Percentiles rank a stretch among this genome's conserved stretches.
phyloP scores from a whole-genome alignment of 2,113 vertebrate genomes.

The Malurus cyaneus region DNA sequence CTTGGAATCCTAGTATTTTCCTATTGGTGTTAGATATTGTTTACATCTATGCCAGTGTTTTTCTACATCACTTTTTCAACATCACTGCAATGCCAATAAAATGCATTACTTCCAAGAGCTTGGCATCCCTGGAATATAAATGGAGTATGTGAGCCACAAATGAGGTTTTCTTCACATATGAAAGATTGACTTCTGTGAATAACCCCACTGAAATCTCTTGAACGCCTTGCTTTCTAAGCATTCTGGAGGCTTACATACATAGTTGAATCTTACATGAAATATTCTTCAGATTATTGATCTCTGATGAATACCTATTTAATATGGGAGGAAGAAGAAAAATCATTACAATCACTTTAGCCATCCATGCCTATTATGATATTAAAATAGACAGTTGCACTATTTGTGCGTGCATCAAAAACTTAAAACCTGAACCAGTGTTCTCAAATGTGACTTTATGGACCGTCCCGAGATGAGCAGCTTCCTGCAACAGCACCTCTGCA shows the following conservation, averaged over 20 bases:
- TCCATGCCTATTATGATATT: background rate
- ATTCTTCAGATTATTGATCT: background rate
- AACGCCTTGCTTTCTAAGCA: background rate
- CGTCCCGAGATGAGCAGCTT: conserved; percentile 11
- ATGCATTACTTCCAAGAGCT: background rate
- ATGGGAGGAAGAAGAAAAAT: background rate
- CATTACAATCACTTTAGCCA: background rate
- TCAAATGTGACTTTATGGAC: background rate
- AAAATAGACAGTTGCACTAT: background rate
- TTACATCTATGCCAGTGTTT: background rate
- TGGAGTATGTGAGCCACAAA: background rate
- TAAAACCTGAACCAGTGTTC: background rate
- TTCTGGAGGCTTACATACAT: background rate
- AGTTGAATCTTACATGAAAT: background rate
- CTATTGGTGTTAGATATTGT: background rate
- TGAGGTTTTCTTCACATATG: background rate
- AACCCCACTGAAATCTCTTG: background rate
- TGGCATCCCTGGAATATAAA: background rate
- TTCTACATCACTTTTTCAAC: background rate
- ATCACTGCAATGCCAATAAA: background rate
- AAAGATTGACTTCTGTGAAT: background rate
- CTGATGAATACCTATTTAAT: background rate
- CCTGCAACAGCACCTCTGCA: background rate
- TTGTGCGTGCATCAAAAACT: background rate
- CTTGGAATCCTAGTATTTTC: background rate